These are phyloP conservation scores for Paramacrobiotus metropolitanus DNA, from an alignment of 1,140 invertebrate species.

Conservation along the genomic window DNA sequence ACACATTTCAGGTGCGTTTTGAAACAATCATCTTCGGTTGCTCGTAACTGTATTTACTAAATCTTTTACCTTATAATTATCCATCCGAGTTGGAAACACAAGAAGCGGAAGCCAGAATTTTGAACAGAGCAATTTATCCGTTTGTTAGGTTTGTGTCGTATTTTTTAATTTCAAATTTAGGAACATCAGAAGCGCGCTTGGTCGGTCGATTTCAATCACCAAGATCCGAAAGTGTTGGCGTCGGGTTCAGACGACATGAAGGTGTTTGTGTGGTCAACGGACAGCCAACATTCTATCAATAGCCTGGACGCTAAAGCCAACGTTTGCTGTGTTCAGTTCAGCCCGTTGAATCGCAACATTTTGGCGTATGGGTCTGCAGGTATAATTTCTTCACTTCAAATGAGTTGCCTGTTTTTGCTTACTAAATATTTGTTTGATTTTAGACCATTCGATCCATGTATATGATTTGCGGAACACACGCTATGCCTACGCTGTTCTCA, in stretches of 20 bases:
- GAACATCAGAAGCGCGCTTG: slow-evolving; percentile 90
- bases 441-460: slow-evolving; percentile 85
- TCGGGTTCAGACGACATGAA: slow-evolving; percentile 82
- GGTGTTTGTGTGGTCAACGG: slow-evolving; percentile 79
- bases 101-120: too few relatives aligned
- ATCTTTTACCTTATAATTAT: too few relatives aligned
- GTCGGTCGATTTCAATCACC: slow-evolving; percentile 84
- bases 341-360: slow-evolving; percentile 57
- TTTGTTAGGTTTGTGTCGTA: background rate
- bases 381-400: too few relatives aligned
- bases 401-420: background rate
- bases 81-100: too few relatives aligned
- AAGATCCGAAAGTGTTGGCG: slow-evolving; percentile 68
- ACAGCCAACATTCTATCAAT: slow-evolving; percentile 59
- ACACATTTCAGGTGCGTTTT: slow-evolving; percentile 32
- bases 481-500: slow-evolving; percentile 54
- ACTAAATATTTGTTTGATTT: slow-evolving; percentile 11
- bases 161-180: slow-evolving; percentile 28
- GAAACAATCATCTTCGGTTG: too few relatives aligned
- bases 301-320: slow-evolving; percentile 72
- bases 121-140: too few relatives aligned
- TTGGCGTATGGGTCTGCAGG: slow-evolving; percentile 72
- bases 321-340: slow-evolving; percentile 90
- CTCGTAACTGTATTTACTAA: too few relatives aligned
- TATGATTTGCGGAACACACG: slow-evolving; percentile 72